Conservation (phyloP, 64 coral and sea anemone genomes). For the Pocillopora damicornis region DNA sequence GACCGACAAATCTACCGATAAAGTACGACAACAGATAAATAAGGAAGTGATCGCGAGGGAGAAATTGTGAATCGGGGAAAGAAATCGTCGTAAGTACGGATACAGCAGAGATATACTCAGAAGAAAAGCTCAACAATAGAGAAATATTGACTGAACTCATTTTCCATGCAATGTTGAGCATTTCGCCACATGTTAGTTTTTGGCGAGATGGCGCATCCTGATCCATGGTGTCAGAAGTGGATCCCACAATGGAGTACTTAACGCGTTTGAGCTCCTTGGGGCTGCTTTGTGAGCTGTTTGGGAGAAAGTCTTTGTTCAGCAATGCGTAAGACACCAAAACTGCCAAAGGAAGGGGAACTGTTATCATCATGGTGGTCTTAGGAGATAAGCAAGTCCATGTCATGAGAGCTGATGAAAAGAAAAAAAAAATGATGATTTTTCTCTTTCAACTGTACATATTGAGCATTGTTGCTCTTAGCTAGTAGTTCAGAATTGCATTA, state of each 20-base stretch:
- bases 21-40: constrained; percentile 60
- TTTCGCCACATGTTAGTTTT: constrained; percentile 16
- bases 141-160: constrained; percentile 63
- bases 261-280: neutral
- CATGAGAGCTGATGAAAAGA: constrained; percentile 53
- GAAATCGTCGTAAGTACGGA: constrained; percentile 73
- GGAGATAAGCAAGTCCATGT: constrained; percentile 76
- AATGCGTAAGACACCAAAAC: constrained; percentile 70
- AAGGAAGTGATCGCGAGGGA: constrained; percentile 68
- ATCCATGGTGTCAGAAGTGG: neutral
- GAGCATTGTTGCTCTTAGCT: no score
- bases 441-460: no score
- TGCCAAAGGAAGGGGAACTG: constrained; percentile 53
- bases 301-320: constrained; percentile 61
- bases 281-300: constrained; percentile 4
- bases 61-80: constrained; percentile 43
- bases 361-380: constrained; percentile 73
- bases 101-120: constrained; percentile 57
- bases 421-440: neutral
- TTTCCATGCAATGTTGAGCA: constrained; percentile 29
- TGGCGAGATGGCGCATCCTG: neutral
- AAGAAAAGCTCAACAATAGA: constrained; percentile 52
- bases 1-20: constrained; percentile 76
- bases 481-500: no score
- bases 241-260: constrained; percentile 15